Percentiles rank a stretch among this genome's conserved stretches.
Conservation (phyloP, 2,797 vertebrate genomes). For the Gymnopithys bicolor region DNA sequence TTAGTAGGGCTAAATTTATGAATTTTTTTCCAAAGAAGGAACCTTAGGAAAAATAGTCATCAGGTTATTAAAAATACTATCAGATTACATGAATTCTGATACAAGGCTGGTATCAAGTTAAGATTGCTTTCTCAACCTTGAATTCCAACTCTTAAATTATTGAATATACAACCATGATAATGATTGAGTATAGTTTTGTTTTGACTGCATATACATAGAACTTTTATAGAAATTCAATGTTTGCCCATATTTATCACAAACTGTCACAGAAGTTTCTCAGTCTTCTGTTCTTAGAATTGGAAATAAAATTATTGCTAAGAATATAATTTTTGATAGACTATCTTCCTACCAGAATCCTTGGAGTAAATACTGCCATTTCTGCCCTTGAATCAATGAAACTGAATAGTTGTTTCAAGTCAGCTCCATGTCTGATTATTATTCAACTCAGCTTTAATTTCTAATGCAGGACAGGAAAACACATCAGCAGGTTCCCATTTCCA, state of each 20-base stretch:
- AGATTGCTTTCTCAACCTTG: neutral
- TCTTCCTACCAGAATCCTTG: neutral
- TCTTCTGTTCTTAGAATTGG: slow-evolving; percentile 22
- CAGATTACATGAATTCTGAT: neutral
- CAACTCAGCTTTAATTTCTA: slow-evolving; percentile 20
- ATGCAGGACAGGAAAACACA: neutral
- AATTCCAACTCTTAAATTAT: neutral
- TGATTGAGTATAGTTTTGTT: slow-evolving; percentile 3
- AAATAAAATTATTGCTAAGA: slow-evolving; percentile 19
- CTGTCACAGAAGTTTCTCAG: neutral
- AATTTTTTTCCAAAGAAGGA: neutral
- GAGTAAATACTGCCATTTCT: slow-evolving; percentile 13
- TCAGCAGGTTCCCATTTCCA: neutral
- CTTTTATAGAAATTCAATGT: neutral
- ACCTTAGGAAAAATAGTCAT: neutral
- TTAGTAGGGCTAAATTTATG: neutral
- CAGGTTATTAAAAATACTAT: neutral
- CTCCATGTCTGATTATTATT: slow-evolving; percentile 3
- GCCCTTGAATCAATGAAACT: neutral
- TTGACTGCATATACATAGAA: slow-evolving; percentile 10
- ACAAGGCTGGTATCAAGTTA: neutral
- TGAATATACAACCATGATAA: slow-evolving; percentile 11
- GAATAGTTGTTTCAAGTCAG: slow-evolving; percentile 4
- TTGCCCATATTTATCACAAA: slow-evolving; percentile 42
- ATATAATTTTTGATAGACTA: neutral